Evolutionary conservation across 1,140 invertebrate species (phyloP).

Genomic region (Caenorhabditis brenneri): DNA sequence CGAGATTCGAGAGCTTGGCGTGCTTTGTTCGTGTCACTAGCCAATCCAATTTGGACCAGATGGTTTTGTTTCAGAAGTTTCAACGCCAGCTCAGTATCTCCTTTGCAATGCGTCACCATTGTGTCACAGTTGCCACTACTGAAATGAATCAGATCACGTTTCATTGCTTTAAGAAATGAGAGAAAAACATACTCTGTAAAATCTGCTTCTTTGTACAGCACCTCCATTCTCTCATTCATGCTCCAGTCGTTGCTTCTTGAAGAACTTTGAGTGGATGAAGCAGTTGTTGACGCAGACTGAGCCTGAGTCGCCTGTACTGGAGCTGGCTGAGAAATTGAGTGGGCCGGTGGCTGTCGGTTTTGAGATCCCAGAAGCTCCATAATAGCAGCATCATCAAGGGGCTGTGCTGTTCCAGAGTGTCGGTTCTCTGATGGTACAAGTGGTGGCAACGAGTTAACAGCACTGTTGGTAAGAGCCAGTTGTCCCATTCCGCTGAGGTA

Average conservation of each 20-base stretch:
- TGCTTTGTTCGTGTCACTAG: not conserved
- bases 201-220: conserved; percentile 42
- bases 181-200: conserved; percentile 44
- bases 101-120: conserved; percentile 49
- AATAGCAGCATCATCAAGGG: not conserved
- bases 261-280: not conserved
- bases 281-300: not conserved
- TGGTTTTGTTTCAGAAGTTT: conserved; percentile 55
- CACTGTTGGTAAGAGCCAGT: not conserved
- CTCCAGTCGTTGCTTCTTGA: not conserved
- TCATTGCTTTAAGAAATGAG: too few species aligned
- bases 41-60: conserved; percentile 18
- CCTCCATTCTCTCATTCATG: conserved; percentile 43
- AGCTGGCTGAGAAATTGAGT: not conserved
- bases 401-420: not conserved
- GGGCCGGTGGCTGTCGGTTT: not conserved
- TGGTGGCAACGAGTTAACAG: not conserved
- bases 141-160: too few species aligned
- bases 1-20: conserved; percentile 34
- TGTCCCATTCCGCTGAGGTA: conserved; percentile 1
- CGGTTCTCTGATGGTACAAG: not conserved
- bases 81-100: conserved; percentile 47
- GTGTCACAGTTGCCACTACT: conserved; percentile 51
- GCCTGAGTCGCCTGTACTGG: not conserved
- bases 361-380: not conserved